Base-by-base conservation (phyloP, 2,113 vertebrate genomes). In the Balaenoptera acutorostrata region DNA sequence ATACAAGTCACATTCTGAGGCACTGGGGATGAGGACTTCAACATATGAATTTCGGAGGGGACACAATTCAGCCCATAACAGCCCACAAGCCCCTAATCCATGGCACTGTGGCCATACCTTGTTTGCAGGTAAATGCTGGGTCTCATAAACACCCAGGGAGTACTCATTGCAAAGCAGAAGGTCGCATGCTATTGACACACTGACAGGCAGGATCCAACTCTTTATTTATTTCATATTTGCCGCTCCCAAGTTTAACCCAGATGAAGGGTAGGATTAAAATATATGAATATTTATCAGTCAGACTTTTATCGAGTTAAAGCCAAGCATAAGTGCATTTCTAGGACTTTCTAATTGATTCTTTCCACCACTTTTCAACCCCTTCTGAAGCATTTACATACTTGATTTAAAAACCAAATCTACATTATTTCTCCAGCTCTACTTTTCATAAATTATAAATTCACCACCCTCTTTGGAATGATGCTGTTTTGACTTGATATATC, bases 201-300 rank as follows among this genome's bases (percentile, higher is more conserved):
- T n/a, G 36, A 66, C 69, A 95, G 21, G n/a, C 20, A 52, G 77
- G 21, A 84, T 94, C 71, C 87, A 82, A 91, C 78, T 57, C 3
- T 36, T 89, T 98, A 97, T 97, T 93, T 77, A 97, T 98, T 96
- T 98, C 92, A 8, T 97, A 36, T 98, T 98, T 97, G 80, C 94
- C 93, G 69, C 93, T 97, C 96, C 93, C 95, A 96, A 44, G 96
- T 96, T 97, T 96, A 95, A 46, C 95, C 88, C 90, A 91, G 93
- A 96, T 89, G 90, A 96, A 96, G 86, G 97, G 95, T 89, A 77
- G 90, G 88, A 96, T 98, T 97, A 93, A 98, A 98, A 96, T 97
- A 57, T 93, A 98, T 98, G 97, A 98, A 98, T 98, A 98, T 98
- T 98, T 98, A 98, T 98, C 83, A 93, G 44, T 89, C 57, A 77